Evolutionary conservation across 35 echinoderm and acorn worm species (phyloP), one percentile per base, ranked within the genome.

Genomic region (Ophioderma brevispina): DNA sequence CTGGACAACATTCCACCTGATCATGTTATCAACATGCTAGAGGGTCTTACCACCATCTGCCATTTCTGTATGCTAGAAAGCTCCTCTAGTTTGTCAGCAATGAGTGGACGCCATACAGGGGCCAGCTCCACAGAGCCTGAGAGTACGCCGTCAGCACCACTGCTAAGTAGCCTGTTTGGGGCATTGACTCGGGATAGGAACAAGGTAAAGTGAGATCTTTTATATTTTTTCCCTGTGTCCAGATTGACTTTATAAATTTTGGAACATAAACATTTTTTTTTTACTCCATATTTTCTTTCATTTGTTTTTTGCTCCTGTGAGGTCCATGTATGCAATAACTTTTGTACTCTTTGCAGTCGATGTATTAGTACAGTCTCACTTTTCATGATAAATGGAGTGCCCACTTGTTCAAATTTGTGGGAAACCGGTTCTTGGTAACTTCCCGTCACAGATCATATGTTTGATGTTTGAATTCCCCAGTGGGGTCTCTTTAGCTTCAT

Each of bases 11-110:
- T 99, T 37, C 97, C 97, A 33, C 97, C 97, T 37, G 97, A 99
- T 40, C 97, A 99, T 89, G 93, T 95, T 14, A 89, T 99, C 39
- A 95, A 94, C 77, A 91, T 99, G 87, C 59, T 99, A 35, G 94
- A 99, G 86, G 97, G 97, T 1, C 91, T 99, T 25, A 99, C 97
- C 17, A 92, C 91, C 64, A 93, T 99, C 78, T 95, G 93, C 32
- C 97, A 99, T 80, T 99, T 95, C 97, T 95, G 97, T 42, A 79
- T 99, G 19, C 88, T 99, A 31, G 97, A 99, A 81, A 93, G 82
- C n/a, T 86, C 93, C 32, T 87, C 94, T 18, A 99, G 88, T 49
- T 85, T 99, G 30, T 99, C 97, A 17, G 85, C 94, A 0, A 95
- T 99, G 93, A 95, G 85, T 31, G 70, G 84, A 21, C 50, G 97